phyloP scores from a whole-genome alignment of 1,140 invertebrate species.

The Mizuhopecten yessoensis region DNA sequence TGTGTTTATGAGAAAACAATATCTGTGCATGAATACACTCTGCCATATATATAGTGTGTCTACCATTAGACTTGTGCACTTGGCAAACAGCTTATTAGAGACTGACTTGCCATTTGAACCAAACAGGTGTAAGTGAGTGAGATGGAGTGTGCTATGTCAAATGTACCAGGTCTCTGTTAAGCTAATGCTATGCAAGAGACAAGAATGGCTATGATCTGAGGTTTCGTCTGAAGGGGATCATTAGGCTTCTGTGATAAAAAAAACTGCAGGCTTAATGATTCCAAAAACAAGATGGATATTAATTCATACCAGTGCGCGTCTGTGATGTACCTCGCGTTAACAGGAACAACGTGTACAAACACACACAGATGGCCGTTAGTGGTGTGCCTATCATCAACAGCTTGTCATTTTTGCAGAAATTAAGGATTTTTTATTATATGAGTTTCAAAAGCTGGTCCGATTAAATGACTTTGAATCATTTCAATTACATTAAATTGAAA shows the following conservation, averaged over 20 bases:
- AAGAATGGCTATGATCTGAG: neutral
- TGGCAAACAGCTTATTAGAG: neutral
- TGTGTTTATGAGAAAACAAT: too few relatives aligned
- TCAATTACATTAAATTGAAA: too few relatives aligned
- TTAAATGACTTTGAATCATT: too few relatives aligned
- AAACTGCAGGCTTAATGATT: neutral
- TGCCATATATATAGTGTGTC: neutral
- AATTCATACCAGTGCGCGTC: neutral
- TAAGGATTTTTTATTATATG: too few relatives aligned
- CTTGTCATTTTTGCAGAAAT: neutral
- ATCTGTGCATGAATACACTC: too few relatives aligned
- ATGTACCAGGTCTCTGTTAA: neutral
- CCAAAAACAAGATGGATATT: constrained; percentile 34
- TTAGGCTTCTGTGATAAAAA: constrained; percentile 31
- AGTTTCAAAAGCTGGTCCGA: too few relatives aligned
- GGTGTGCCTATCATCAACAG: neutral
- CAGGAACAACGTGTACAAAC: neutral
- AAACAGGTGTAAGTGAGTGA: constrained; percentile 16
- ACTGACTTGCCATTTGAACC: neutral
- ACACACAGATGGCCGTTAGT: neutral
- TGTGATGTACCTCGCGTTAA: neutral
- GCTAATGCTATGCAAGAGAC: constrained; percentile 1
- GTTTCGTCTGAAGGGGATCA: neutral
- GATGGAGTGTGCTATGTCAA: constrained; percentile 7
- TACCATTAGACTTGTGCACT: neutral